phyloP scores from a whole-genome alignment of 35 echinoderm and acorn worm species.

The Diadema setosum region DNA sequence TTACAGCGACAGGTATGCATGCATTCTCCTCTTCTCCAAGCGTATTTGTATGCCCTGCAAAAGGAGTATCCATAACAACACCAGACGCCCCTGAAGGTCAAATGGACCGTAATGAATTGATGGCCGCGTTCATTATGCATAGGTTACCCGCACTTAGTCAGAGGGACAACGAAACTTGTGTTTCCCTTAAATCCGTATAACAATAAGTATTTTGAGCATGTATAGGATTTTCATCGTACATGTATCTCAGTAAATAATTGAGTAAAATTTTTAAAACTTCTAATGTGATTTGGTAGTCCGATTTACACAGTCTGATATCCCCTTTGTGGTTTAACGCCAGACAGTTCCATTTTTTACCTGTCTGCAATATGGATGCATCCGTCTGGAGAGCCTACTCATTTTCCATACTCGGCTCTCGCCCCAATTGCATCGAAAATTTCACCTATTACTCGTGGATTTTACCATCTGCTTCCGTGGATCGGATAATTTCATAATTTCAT shows the following conservation, averaged over 20 bases:
- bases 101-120: slow-evolving; percentile 61
- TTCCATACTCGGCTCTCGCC: slow-evolving; percentile 4
- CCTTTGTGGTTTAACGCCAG: slow-evolving; percentile 49
- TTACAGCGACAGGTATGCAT: not conserved
- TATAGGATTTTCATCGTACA: not conserved
- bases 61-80: slow-evolving; percentile 54
- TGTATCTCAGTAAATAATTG: not conserved
- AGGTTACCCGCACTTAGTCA: not conserved
- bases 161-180: not conserved
- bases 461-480: not conserved
- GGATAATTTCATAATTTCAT: not conserved
- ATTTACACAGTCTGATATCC: not conserved
- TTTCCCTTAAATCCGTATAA: not conserved
- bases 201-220: no score
- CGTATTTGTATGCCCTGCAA: not conserved
- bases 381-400: slow-evolving; percentile 61
- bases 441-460: not conserved
- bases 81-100: slow-evolving; percentile 26
- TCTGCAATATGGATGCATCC: slow-evolving; percentile 62
- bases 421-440: slow-evolving; percentile 21
- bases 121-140: slow-evolving; percentile 7
- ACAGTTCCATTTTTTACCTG: slow-evolving; percentile 37
- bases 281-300: not conserved
- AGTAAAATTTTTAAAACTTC: not conserved
- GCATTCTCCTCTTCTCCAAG: not conserved